These are phyloP conservation scores for Tamandua tetradactyla DNA, from an alignment of 2,797 vertebrate species.

Conservation along the genomic window DNA sequence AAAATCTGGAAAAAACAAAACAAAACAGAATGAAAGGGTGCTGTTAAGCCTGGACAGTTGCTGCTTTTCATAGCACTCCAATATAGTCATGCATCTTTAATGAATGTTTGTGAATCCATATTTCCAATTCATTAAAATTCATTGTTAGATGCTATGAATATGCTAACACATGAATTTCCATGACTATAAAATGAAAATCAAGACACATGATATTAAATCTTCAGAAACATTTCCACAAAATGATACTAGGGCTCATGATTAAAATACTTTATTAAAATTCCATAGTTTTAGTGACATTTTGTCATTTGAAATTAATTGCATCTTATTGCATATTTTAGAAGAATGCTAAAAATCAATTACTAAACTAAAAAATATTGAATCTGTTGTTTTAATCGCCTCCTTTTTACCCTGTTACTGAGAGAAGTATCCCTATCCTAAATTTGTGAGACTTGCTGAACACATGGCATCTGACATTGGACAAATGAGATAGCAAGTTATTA, in stretches of 20 bases:
- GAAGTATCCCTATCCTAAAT: too few species aligned
- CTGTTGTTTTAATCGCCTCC: not conserved
- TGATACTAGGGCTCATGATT: not conserved
- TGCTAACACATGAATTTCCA: conserved; percentile 57
- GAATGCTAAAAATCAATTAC: conserved; percentile 41
- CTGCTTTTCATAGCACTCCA: conserved; percentile 54
- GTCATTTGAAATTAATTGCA: conserved; percentile 47
- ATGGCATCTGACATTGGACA: too few species aligned
- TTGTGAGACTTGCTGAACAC: too few species aligned
- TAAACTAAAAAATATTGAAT: not conserved
- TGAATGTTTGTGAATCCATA: conserved; percentile 50
- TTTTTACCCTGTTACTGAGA: too few species aligned
- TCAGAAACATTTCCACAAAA: conserved; percentile 52
- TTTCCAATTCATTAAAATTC: conserved; percentile 71
- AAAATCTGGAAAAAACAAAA: conserved; percentile 75
- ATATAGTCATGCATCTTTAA: conserved; percentile 68
- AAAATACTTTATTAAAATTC: conserved; percentile 69
- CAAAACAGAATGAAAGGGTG: too few species aligned
- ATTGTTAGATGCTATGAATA: conserved; percentile 63
- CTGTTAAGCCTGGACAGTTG: conserved; percentile 34
- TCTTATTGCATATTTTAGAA: conserved; percentile 16
- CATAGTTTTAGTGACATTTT: not conserved
- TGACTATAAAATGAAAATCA: conserved; percentile 67
- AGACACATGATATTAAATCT: not conserved
- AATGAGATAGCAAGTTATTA: too few species aligned